Percentiles rank a stretch among this genome's conserved stretches.
These are phyloP conservation scores for Meandrusa payeni DNA, from an alignment of 2,888 invertebrate genomes.

Conservation along the genomic window DNA sequence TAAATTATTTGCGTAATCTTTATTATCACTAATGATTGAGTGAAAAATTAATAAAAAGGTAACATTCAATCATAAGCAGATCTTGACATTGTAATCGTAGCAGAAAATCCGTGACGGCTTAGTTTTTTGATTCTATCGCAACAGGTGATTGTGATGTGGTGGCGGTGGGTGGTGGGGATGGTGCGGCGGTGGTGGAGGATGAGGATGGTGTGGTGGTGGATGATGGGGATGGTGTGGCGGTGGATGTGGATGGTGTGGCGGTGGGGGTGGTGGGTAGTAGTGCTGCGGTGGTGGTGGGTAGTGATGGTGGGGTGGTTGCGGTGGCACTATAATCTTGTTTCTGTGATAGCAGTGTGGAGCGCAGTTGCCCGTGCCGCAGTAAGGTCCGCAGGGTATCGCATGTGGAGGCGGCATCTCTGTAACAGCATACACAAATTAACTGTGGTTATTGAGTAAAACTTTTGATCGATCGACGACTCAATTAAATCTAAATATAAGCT, in stretches of 20 bases:
- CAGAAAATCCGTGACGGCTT: constrained; percentile 5
- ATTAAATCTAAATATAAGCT: too few relatives aligned
- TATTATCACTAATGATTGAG: neutral
- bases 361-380: constrained; percentile 51
- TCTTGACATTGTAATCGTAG: neutral
- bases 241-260: constrained; percentile 29
- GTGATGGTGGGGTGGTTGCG: constrained; percentile 31
- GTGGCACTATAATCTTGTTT: constrained; percentile 28
- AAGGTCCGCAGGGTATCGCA: constrained; percentile 52
- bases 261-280: constrained; percentile 24
- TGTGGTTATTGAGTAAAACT: too few relatives aligned
- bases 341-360: constrained; percentile 51
- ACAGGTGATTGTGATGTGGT: constrained; percentile 23
- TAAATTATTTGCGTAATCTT: too few relatives aligned
- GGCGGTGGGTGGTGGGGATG: constrained; percentile 29
- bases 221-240: constrained; percentile 28
- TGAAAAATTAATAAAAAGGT: neutral
- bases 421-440: too few relatives aligned
- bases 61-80: constrained; percentile 1
- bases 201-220: constrained; percentile 30
- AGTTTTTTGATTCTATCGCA: constrained; percentile 25
- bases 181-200: too few relatives aligned
- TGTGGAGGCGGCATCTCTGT: constrained; percentile 61
- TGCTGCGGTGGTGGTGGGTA: constrained; percentile 31
- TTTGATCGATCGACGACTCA: too few relatives aligned